Percentiles rank a stretch among this genome's conserved stretches.
phyloP scores from a whole-genome alignment of 2,113 vertebrate species.

The Athene noctua region DNA sequence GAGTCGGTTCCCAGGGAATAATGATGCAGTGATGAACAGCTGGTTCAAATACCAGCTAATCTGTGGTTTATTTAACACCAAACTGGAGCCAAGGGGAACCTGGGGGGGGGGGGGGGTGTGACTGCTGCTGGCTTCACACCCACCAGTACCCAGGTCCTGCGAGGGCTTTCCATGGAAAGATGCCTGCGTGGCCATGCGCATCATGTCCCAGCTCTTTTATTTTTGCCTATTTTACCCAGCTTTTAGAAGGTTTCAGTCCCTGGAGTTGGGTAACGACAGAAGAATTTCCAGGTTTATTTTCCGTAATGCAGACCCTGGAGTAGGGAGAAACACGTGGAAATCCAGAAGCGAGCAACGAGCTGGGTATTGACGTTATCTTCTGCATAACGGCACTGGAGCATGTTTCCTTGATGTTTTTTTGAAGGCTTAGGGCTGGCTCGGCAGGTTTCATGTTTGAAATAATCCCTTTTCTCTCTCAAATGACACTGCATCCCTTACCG shows the following conservation, averaged over 20 bases:
- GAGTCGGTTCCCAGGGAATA: background rate
- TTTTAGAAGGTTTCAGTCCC: background rate
- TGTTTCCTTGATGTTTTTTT: background rate
- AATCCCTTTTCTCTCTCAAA: background rate
- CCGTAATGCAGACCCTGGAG: accelerated
- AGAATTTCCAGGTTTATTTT: background rate
- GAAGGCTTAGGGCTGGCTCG: background rate
- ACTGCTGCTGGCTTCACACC: background rate
- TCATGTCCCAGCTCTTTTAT: background rate
- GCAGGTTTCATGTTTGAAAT: background rate
- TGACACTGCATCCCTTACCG: background rate
- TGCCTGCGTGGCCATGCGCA: accelerated
- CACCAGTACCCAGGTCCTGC: background rate
- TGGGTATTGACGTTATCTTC: background rate
- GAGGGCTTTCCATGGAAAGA: accelerated
- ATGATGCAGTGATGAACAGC: accelerated
- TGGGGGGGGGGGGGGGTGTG: background rate
- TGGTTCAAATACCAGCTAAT: accelerated
- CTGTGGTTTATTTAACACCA: background rate
- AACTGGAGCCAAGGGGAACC: background rate
- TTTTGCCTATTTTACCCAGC: background rate
- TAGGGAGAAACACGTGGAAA: background rate
- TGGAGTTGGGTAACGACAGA: too few species aligned
- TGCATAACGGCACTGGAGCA: accelerated
- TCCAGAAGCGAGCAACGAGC: background rate